These are phyloP conservation scores for Platyscapa corneri DNA, from an alignment of 1,140 invertebrate genomes.

Conservation along the genomic window DNA sequence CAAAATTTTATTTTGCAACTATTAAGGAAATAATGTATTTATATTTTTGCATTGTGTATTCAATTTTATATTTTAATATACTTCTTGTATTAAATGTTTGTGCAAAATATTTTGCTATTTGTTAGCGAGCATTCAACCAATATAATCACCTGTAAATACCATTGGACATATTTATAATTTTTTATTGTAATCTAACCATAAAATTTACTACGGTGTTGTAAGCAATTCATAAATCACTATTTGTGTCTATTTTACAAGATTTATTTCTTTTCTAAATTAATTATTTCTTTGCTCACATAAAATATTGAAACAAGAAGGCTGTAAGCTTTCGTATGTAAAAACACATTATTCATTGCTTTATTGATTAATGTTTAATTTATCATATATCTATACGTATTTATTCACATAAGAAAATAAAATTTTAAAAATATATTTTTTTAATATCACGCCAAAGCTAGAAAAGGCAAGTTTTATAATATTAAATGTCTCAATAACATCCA, in stretches of 20 bases:
- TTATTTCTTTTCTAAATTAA: background rate
- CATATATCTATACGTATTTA: no score
- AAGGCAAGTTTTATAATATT: no score
- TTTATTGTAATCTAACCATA: background rate
- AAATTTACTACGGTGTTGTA: background rate
- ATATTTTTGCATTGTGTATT: no score
- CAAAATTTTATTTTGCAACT: no score
- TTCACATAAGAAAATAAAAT: no score
- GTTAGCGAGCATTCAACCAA: background rate
- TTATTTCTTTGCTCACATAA: background rate
- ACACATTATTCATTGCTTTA: background rate
- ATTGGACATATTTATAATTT: background rate
- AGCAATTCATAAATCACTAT: background rate
- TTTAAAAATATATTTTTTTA: no score
- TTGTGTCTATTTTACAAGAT: background rate
- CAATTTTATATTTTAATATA: no score
- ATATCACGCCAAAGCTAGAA: no score
- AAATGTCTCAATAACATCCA: no score
- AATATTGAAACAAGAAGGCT: background rate
- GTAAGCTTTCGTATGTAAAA: background rate
- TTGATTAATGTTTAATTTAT: background rate
- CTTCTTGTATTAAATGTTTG: no score
- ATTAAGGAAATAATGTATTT: no score
- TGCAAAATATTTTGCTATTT: background rate
- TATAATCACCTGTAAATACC: background rate